phyloP scores from a whole-genome alignment of 1,140 invertebrate genomes.

The Conus ventricosus region DNA sequence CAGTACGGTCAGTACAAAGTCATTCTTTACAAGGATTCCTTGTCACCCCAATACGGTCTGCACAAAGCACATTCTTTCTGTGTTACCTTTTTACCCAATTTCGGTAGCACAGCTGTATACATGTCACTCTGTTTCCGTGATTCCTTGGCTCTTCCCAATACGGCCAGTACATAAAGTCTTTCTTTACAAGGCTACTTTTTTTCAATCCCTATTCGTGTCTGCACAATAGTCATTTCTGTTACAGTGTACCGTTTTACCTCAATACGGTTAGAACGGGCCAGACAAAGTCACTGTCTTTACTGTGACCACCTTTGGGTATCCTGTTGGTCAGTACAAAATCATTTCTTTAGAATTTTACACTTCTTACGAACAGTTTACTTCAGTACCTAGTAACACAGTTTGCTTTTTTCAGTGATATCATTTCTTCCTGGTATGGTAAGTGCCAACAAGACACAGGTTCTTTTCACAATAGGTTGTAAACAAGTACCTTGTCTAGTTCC shows the following conservation, averaged over 20 bases:
- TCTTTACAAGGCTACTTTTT: slow-evolving; percentile 73
- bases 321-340: slow-evolving; percentile 38
- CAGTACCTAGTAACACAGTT: not conserved
- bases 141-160: too few species aligned
- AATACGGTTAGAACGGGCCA: too few species aligned
- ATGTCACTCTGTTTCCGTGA: too few species aligned
- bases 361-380: slow-evolving; percentile 46
- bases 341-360: slow-evolving; percentile 88
- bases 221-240: too few species aligned
- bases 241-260: slow-evolving; percentile 78
- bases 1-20: slow-evolving; percentile 38
- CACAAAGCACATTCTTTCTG: slow-evolving; percentile 79
- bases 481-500: too few species aligned
- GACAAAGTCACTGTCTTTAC: not conserved
- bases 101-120: slow-evolving; percentile 43
- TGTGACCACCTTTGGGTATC: slow-evolving; percentile 78
- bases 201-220: too few species aligned
- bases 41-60: too few species aligned
- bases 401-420: slow-evolving; percentile 78
- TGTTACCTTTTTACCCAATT: slow-evolving; percentile 78
- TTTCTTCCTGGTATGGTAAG: slow-evolving; percentile 45
- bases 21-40: too few species aligned
- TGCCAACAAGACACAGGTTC: not conserved
- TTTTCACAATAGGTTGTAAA: too few species aligned
- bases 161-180: slow-evolving; percentile 29